Evolutionary conservation across 2,888 invertebrate genomes (phyloP).

Genomic region (Drosophila birchii): DNA sequence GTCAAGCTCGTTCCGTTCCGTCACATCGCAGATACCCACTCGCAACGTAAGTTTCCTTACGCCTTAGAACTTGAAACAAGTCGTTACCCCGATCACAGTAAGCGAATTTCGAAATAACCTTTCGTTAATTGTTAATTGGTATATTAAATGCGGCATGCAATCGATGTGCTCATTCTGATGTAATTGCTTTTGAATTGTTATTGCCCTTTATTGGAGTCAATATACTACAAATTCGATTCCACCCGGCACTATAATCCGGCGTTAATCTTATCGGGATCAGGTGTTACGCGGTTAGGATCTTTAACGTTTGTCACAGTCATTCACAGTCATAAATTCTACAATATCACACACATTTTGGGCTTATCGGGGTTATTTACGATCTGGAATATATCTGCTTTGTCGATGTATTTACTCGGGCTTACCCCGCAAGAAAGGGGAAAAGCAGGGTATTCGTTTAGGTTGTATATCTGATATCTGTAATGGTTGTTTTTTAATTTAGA

Average conservation of each 20-base stretch:
- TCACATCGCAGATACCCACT: conserved; percentile 7
- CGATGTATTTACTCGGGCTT: neutral
- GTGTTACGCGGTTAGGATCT: conserved; percentile 20
- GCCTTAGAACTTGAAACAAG: conserved; percentile 34
- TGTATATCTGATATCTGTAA: neutral
- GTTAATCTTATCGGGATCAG: conserved; percentile 51
- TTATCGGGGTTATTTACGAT: conserved; percentile 46
- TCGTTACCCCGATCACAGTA: conserved; percentile 38
- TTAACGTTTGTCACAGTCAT: conserved; percentile 35
- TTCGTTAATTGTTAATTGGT: conserved; percentile 48
- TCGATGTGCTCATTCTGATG: conserved; percentile 16
- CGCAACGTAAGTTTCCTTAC: conserved; percentile 49
- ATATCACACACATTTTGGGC: conserved; percentile 25
- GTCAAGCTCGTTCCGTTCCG: conserved; percentile 46
- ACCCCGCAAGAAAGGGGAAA: too few relatives aligned
- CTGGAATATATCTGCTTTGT: neutral
- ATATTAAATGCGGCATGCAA: conserved; percentile 19
- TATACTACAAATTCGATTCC: conserved; percentile 14
- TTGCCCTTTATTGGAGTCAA: conserved; percentile 18
- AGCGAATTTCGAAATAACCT: conserved; percentile 27
- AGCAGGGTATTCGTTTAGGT: neutral
- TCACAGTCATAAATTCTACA: conserved; percentile 36
- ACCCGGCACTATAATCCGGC: conserved; percentile 34
- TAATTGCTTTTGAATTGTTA: conserved; percentile 29
- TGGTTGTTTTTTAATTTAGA: neutral